Percentiles rank a stretch among this genome's conserved stretches.
Conservation (phyloP, 2,113 vertebrate species). For the zebrafish (Danio rerio) region DNA sequence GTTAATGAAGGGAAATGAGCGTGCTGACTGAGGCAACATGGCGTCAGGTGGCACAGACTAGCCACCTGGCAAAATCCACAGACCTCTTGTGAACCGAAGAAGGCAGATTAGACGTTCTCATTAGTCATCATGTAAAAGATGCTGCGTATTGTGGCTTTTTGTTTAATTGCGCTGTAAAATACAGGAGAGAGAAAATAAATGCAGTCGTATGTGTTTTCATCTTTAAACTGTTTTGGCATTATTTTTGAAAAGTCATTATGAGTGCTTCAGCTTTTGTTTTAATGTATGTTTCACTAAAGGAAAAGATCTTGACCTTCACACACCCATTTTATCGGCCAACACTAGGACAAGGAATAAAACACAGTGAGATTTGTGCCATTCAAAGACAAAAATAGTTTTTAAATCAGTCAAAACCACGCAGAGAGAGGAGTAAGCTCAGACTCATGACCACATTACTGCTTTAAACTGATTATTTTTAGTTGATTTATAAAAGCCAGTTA, state of each 20-base stretch:
- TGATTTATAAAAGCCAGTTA: too few relatives aligned
- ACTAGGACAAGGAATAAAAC: background rate
- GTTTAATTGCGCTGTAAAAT: conserved; percentile 11
- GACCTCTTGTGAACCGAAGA: conserved; percentile 5
- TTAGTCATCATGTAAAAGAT: conserved; percentile 24
- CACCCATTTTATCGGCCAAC: background rate
- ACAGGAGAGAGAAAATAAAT: background rate
- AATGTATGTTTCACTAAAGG: background rate
- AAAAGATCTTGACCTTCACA: background rate
- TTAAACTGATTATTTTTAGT: background rate
- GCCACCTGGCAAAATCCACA: conserved; percentile 41
- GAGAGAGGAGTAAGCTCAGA: background rate
- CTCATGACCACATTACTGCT: background rate
- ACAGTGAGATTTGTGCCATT: background rate
- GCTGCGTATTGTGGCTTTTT: conserved; percentile 8
- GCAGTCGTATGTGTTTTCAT: background rate
- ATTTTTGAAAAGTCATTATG: too few relatives aligned
- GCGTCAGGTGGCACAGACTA: conserved; percentile 17
- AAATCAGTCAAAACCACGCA: background rate
- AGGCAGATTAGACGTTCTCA: background rate
- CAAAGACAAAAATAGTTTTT: background rate
- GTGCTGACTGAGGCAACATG: conserved; percentile 41
- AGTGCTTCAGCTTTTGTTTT: conserved; percentile 6
- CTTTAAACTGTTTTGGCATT: background rate
- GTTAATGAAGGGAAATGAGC: conserved; percentile 54